Evolutionary conservation across 2,888 invertebrate species (phyloP).

Genomic region (Autographa pulchrina): DNA sequence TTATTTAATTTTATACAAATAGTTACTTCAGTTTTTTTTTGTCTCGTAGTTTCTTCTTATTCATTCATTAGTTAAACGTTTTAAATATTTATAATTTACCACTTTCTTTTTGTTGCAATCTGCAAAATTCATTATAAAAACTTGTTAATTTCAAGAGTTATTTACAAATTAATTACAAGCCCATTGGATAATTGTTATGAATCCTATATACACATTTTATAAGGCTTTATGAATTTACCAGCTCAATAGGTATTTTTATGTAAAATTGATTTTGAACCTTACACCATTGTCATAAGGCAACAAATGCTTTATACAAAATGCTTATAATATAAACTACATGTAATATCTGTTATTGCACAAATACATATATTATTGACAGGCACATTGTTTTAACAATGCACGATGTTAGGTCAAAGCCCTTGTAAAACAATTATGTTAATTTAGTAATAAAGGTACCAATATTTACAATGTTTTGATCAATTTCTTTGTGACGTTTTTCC

Average conservation of each 20-base stretch:
- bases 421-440: background rate
- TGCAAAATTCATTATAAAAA: background rate
- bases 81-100: background rate
- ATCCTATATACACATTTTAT: background rate
- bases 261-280: conserved; percentile 1
- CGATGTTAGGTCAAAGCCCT: background rate
- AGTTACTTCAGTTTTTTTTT: background rate
- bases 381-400: background rate
- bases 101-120: too few species aligned
- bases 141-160: background rate
- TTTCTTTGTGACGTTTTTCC: background rate
- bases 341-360: background rate
- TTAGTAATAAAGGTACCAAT: background rate
- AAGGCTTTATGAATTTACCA: background rate
- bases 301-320: background rate
- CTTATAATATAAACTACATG: background rate
- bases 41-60: background rate
- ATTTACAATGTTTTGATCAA: background rate
- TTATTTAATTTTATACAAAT: background rate
- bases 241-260: background rate
- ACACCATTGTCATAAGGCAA: background rate
- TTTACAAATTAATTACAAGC: background rate
- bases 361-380: conserved; percentile 1
- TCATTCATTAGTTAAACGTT: background rate
- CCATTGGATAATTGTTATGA: background rate